Evolutionary conservation across 2,113 vertebrate genomes (phyloP).

Genomic region (Epinephelus cyanopodus): DNA sequence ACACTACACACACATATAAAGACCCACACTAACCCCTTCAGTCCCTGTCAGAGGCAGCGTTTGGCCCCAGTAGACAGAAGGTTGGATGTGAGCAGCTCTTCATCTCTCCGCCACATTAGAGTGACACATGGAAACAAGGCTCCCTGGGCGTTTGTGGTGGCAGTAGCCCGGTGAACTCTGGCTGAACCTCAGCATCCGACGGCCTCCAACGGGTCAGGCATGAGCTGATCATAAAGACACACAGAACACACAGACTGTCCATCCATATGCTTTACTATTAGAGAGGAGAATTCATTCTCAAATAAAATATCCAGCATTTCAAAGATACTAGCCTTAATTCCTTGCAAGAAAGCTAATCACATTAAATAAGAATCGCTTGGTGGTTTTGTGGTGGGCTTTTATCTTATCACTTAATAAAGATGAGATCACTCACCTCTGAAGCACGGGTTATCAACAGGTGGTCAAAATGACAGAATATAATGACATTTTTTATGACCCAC

Average conservation of each 20-base stretch:
- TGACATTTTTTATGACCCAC: no score
- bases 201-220: constrained; percentile 10
- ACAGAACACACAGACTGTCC: constrained; percentile 18
- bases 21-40: neutral
- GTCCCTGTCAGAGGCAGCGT: neutral
- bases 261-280: neutral
- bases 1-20: neutral
- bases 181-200: constrained; percentile 57
- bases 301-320: neutral
- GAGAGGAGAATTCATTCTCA: neutral
- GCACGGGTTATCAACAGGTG: no score
- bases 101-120: constrained; percentile 59
- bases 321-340: neutral
- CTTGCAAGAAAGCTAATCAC: neutral
- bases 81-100: constrained; percentile 35
- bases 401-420: neutral
- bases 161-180: constrained; percentile 64
- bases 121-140: constrained; percentile 59
- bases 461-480: no score
- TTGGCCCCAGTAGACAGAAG: constrained; percentile 25
- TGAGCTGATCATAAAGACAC: constrained; percentile 12
- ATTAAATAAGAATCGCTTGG: neutral
- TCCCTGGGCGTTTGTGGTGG: constrained; percentile 50
- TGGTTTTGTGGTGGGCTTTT: neutral
- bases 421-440: neutral